Percentiles rank a stretch among this genome's conserved stretches.
phyloP scores from a whole-genome alignment of 2,797 vertebrate genomes.

The Propithecus deckenii region DNA sequence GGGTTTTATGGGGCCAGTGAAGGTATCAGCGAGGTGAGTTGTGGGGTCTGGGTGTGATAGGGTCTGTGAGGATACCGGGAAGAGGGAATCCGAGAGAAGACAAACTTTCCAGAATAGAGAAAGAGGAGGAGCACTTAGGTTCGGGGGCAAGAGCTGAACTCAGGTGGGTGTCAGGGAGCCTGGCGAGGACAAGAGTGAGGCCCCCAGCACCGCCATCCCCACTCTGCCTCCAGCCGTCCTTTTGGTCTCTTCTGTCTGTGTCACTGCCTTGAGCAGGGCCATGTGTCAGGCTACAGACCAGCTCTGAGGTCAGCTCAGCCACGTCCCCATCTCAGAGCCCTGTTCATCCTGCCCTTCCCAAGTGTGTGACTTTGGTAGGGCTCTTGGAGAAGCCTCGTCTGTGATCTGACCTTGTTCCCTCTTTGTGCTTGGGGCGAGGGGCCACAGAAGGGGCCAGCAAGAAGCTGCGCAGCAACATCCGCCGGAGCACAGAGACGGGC shows the following conservation, averaged over 20 bases:
- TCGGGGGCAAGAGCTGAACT: neutral
- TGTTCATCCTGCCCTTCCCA: neutral
- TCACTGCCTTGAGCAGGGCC: neutral
- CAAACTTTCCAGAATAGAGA: neutral
- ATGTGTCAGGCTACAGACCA: neutral
- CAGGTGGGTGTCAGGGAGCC: neutral
- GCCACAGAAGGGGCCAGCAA: constrained; percentile 93
- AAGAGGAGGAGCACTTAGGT: neutral
- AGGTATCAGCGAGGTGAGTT: neutral
- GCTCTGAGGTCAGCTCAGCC: neutral
- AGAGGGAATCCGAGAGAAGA: neutral
- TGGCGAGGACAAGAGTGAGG: neutral
- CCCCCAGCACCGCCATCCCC: too few species aligned
- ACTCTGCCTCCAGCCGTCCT: neutral
- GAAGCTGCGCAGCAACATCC: constrained; percentile 97
- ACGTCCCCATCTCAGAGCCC: neutral
- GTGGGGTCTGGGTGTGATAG: neutral
- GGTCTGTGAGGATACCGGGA: neutral
- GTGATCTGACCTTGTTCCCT: constrained; percentile 28
- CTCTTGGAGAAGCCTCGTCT: neutral
- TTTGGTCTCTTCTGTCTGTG: neutral
- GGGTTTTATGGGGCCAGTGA: neutral
- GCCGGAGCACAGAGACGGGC: constrained; percentile 97
- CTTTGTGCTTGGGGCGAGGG: constrained; percentile 2
- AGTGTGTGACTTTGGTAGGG: neutral